Evolutionary conservation across 2,888 invertebrate species (phyloP).

Genomic region (Trachelus tabidus): DNA sequence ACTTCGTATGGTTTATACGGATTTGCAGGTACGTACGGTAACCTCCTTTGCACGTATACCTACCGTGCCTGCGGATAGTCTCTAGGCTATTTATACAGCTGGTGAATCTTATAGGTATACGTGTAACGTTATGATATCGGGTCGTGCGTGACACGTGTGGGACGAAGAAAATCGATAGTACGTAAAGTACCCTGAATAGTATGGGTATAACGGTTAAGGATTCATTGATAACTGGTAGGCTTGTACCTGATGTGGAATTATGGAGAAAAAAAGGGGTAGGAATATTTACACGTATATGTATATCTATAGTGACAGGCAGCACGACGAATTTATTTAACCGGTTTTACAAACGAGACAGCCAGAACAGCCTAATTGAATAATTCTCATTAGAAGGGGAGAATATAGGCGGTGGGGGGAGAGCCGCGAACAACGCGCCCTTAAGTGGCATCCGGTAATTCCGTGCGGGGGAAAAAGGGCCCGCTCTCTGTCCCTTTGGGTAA

Average conservation of each 20-base stretch:
- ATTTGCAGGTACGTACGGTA: background rate
- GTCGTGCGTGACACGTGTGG: background rate
- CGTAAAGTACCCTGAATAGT: background rate
- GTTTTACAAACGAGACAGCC: conserved; percentile 1
- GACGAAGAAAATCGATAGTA: background rate
- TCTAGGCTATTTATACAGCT: background rate
- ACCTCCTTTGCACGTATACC: background rate
- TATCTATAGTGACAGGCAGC: background rate
- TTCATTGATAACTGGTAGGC: background rate
- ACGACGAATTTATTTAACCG: conserved; percentile 21
- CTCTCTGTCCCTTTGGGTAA: background rate
- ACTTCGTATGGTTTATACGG: conserved; percentile 18
- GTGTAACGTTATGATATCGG: background rate
- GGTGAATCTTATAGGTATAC: background rate
- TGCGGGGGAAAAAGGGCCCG: background rate
- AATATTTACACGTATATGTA: background rate
- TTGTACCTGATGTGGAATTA: background rate
- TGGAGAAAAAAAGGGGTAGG: background rate
- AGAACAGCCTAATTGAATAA: conserved; percentile 25
- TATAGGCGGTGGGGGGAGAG: background rate
- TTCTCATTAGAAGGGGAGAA: conserved; percentile 14
- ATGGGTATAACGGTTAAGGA: background rate
- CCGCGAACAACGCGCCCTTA: background rate
- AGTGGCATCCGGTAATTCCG: background rate
- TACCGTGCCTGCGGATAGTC: background rate